These are phyloP conservation scores for Pilophorus perplexus DNA, from an alignment of 2,888 invertebrate species.

Conservation along the genomic window DNA sequence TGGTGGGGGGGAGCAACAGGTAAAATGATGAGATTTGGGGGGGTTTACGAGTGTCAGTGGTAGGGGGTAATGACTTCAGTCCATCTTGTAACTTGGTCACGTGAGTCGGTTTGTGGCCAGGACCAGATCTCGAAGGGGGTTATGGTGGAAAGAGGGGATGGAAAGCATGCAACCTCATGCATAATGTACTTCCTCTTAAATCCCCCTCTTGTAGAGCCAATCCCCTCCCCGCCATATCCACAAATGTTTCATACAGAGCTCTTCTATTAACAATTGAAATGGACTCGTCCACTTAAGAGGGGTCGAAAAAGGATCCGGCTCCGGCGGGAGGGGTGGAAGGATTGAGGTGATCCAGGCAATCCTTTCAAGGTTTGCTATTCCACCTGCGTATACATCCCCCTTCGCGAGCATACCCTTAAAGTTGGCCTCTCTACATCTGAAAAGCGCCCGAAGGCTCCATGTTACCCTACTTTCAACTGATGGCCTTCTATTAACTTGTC, in stretches of 20 bases:
- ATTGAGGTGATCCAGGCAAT: slow-evolving; percentile 38
- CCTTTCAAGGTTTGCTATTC: slow-evolving; percentile 40
- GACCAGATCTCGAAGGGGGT: neutral
- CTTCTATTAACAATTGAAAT: slow-evolving; percentile 40
- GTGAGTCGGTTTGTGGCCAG: slow-evolving; percentile 17
- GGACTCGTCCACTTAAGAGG: slow-evolving; percentile 31
- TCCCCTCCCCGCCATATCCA: no score
- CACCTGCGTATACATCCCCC: slow-evolving; percentile 30
- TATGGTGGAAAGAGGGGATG: neutral
- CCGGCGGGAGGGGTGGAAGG: neutral
- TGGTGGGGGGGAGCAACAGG: slow-evolving; percentile 14
- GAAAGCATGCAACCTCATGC: slow-evolving; percentile 21
- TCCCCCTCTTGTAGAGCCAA: no score
- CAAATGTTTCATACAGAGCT: slow-evolving; percentile 31
- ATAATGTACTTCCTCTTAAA: slow-evolving; percentile 20
- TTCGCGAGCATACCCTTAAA: neutral
- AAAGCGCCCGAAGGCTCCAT: slow-evolving; percentile 10
- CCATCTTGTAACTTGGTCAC: slow-evolving; percentile 23
- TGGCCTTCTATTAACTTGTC: slow-evolving; percentile 25
- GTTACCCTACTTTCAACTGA: slow-evolving; percentile 17
- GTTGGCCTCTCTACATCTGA: slow-evolving; percentile 18
- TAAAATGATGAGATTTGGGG: slow-evolving; percentile 15
- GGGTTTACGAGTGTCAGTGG: neutral
- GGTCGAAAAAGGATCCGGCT: neutral
- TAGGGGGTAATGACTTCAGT: slow-evolving; percentile 10